Conservation (phyloP, 2,113 vertebrate species). For the Passer domesticus region DNA sequence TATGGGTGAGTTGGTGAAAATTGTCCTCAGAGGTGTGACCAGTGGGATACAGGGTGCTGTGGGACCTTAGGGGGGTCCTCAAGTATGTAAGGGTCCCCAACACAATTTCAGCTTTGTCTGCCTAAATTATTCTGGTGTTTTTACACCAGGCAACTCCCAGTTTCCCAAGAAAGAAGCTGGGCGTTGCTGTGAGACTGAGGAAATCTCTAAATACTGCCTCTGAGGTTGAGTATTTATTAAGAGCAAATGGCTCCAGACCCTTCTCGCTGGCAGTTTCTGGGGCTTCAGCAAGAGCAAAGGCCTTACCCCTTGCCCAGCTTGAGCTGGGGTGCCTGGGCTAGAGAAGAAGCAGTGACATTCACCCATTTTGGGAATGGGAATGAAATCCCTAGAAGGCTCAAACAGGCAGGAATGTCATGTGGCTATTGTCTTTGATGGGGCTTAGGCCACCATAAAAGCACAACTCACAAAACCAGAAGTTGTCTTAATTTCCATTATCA, state of each 20-base stretch:
- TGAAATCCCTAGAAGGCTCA: neutral
- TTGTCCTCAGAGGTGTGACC: neutral
- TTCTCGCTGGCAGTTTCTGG: neutral
- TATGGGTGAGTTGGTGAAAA: neutral
- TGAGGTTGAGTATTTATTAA: neutral
- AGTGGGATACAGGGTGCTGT: neutral
- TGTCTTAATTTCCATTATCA: neutral
- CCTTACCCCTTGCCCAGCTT: neutral
- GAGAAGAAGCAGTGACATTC: neutral
- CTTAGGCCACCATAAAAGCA: neutral
- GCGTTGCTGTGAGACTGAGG: neutral
- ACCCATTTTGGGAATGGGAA: neutral
- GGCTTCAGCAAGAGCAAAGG: neutral
- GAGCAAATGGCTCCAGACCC: neutral
- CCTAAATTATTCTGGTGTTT: neutral
- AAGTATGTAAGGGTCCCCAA: rapidly evolving
- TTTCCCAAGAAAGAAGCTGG: neutral
- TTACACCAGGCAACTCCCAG: neutral
- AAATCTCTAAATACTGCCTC: neutral
- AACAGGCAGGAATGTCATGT: neutral
- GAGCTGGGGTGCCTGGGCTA: neutral
- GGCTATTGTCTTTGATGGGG: neutral
- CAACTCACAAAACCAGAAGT: neutral
- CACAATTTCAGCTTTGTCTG: neutral
- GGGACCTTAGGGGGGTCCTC: neutral